These are phyloP conservation scores for Selenia dentaria DNA, from an alignment of 2,888 invertebrate genomes.

Conservation along the genomic window DNA sequence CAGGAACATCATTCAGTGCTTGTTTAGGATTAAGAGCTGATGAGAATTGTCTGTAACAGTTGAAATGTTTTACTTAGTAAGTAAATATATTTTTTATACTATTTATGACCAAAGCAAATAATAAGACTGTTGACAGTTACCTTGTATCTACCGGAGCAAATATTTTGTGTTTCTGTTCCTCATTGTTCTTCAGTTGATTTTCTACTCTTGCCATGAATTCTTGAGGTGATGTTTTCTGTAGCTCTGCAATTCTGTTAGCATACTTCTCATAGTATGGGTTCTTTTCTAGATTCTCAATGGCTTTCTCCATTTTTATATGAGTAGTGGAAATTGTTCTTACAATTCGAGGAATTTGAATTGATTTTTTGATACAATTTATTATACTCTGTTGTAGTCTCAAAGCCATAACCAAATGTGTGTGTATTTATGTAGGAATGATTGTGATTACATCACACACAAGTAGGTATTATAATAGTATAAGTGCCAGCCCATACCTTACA, in stretches of 20 bases:
- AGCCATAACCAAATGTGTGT: constrained; percentile 1
- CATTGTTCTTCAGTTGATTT: constrained; percentile 63
- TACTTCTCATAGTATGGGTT: constrained; percentile 95
- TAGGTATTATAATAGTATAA: no score
- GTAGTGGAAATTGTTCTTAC: constrained; percentile 63
- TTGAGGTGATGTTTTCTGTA: constrained; percentile 90
- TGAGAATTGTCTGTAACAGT: constrained; percentile 82
- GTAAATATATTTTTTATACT: not conserved
- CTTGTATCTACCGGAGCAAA: constrained; percentile 69
- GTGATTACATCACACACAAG: no score
- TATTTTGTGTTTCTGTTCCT: constrained; percentile 59
- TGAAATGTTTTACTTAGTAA: not conserved
- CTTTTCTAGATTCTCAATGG: constrained; percentile 80
- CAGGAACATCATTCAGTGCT: constrained; percentile 43
- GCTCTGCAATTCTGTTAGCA: constrained; percentile 88
- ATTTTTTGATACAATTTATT: constrained; percentile 1
- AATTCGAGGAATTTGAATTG: not conserved
- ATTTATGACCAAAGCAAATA: no score
- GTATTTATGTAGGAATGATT: not conserved
- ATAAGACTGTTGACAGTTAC: constrained; percentile 25
- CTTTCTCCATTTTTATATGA: constrained; percentile 68
- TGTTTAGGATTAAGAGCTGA: constrained; percentile 87
- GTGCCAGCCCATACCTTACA: no score
- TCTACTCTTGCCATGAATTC: constrained; percentile 89
- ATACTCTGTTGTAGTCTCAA: not conserved